Conservation (phyloP, 2,888 invertebrate genomes). For the Psococerastis gibbosa region DNA sequence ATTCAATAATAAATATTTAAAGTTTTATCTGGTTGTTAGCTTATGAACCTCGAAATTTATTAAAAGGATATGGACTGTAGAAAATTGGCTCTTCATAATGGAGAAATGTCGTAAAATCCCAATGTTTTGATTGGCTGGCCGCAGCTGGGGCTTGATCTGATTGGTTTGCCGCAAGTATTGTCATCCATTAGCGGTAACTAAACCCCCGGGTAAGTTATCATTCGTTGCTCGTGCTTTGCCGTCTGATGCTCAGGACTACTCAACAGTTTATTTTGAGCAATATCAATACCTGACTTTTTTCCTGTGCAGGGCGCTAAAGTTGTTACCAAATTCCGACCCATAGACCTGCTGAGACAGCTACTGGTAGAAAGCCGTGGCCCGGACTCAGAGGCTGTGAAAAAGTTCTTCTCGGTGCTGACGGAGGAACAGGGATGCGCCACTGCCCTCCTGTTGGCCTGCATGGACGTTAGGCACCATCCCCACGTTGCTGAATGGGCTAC, state of each 20-base stretch:
- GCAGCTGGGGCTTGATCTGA: too few relatives aligned
- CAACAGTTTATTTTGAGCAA: background rate
- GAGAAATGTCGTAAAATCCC: too few relatives aligned
- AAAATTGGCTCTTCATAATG: too few relatives aligned
- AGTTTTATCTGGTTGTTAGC: too few relatives aligned
- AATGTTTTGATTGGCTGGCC: too few relatives aligned
- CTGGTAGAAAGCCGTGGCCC: slow-evolving; percentile 67
- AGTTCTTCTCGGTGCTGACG: slow-evolving; percentile 67
- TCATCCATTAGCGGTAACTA: too few relatives aligned
- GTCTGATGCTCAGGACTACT: background rate
- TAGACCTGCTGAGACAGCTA: slow-evolving; percentile 68
- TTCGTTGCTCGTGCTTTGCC: background rate
- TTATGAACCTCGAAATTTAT: too few relatives aligned
- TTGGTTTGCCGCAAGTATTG: too few relatives aligned
- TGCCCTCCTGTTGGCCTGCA: slow-evolving; percentile 67
- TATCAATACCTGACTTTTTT: slow-evolving; percentile 8
- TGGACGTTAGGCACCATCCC: slow-evolving; percentile 37
- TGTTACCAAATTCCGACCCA: slow-evolving; percentile 64
- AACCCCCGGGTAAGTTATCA: background rate
- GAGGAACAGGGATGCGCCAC: slow-evolving; percentile 81
- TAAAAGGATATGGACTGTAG: too few relatives aligned
- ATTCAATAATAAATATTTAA: slow-evolving; percentile 9
- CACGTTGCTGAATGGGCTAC: slow-evolving; percentile 67
- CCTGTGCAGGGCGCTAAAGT: slow-evolving; percentile 53
- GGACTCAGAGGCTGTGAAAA: slow-evolving; percentile 64